A percentile compares a stretch with the other conserved stretches of the same genome.
Evolutionary conservation across 2,888 invertebrate genomes (phyloP).

Genomic region (Philereme vetulata): DNA sequence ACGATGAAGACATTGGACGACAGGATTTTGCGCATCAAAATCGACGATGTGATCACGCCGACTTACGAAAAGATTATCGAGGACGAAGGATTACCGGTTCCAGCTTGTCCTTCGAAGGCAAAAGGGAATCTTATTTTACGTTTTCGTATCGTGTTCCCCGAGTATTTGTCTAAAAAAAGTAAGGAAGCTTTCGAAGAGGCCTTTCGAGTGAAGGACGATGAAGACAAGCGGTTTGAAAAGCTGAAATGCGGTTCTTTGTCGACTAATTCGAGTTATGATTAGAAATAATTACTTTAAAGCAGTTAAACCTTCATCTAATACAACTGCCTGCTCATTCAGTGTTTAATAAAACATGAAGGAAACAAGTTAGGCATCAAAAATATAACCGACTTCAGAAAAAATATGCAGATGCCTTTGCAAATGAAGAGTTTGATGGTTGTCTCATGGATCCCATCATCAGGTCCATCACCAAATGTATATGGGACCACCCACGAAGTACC

Average conservation of each 20-base stretch:
- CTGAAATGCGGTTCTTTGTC: constrained; percentile 67
- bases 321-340: no score
- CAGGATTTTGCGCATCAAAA: constrained; percentile 86
- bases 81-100: constrained; percentile 89
- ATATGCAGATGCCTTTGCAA: no score
- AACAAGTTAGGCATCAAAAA: no score
- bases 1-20: constrained; percentile 88
- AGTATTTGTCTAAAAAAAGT: constrained; percentile 70
- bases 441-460: no score
- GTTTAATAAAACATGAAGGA: no score
- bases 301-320: no score
- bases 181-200: constrained; percentile 71
- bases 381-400: no score
- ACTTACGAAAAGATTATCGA: constrained; percentile 87
- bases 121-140: constrained; percentile 88
- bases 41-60: constrained; percentile 88
- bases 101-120: constrained; percentile 82
- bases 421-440: no score
- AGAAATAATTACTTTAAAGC: constrained; percentile 3
- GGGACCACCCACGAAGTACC: no score
- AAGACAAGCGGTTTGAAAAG: constrained; percentile 64
- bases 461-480: no score
- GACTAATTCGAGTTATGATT: constrained; percentile 44
- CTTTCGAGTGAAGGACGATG: constrained; percentile 63
- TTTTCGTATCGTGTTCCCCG: constrained; percentile 82